These are phyloP conservation scores for Prunella fulvescens DNA, from an alignment of 2,113 vertebrate genomes.

Conservation along the genomic window DNA sequence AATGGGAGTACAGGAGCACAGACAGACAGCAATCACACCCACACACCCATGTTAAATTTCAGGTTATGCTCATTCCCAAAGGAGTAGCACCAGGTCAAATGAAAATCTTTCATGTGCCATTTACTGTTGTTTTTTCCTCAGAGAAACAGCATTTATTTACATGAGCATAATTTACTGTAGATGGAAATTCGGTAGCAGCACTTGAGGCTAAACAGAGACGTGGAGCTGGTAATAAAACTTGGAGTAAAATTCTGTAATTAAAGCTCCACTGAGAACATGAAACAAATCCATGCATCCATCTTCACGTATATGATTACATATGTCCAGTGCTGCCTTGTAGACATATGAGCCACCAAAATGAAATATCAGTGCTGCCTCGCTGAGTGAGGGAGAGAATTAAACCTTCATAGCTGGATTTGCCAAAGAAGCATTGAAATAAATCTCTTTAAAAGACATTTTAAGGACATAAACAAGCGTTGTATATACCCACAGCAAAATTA, in stretches of 20 bases:
- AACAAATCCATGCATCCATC: neutral
- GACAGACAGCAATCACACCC: neutral
- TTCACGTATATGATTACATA: constrained; percentile 2
- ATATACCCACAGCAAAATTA: constrained; percentile 72
- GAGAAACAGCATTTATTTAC: neutral
- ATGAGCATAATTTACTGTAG: neutral
- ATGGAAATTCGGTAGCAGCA: constrained; percentile 1
- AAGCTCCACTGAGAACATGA: constrained; percentile 26
- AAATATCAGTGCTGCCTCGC: neutral
- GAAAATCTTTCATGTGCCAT: neutral
- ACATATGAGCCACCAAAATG: constrained; percentile 22
- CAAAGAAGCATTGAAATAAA: constrained; percentile 66
- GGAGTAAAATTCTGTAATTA: constrained; percentile 66
- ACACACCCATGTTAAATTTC: neutral
- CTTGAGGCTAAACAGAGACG: constrained; percentile 10
- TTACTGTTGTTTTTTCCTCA: neutral
- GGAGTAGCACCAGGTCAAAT: neutral
- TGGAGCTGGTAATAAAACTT: constrained; percentile 27
- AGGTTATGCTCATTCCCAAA: neutral
- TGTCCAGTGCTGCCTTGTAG: constrained; percentile 9
- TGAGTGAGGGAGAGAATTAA: constrained; percentile 56
- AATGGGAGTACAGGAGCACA: neutral
- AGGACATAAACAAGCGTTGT: constrained; percentile 71
- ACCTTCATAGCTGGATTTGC: constrained; percentile 63
- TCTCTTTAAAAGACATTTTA: constrained; percentile 74